A percentile compares a stretch with the other conserved stretches of the same genome.
phyloP scores from a whole-genome alignment of 1,140 invertebrate genomes.

The Drosophila sproati region DNA sequence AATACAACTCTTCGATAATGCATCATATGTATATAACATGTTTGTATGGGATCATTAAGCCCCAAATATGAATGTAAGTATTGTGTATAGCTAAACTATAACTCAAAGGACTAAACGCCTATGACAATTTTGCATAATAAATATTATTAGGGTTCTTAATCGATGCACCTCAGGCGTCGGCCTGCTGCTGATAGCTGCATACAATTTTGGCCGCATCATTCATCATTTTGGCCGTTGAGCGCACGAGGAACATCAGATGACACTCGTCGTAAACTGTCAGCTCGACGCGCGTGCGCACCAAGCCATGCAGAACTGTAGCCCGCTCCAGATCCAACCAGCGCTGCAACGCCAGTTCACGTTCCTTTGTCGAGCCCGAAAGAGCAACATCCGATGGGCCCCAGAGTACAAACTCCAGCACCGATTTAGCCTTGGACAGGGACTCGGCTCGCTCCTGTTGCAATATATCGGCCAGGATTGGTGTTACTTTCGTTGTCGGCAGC shows the following conservation, averaged over 20 bases:
- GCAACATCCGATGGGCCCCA: constrained; percentile 93
- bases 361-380: constrained; percentile 87
- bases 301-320: constrained; percentile 91
- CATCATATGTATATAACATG: constrained; percentile 15
- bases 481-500: constrained; percentile 87
- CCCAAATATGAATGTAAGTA: constrained; percentile 17
- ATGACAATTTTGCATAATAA: constrained; percentile 67
- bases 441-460: constrained; percentile 89
- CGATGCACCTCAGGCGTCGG: constrained; percentile 44
- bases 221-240: constrained; percentile 91
- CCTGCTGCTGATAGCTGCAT: constrained; percentile 71
- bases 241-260: constrained; percentile 92
- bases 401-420: constrained; percentile 92
- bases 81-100: constrained; percentile 38
- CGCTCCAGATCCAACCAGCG: constrained; percentile 93
- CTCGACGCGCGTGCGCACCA: constrained; percentile 90
- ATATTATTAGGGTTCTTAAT: constrained; percentile 51
- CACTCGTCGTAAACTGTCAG: constrained; percentile 91
- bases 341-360: constrained; percentile 90
- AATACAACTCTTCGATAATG: constrained; percentile 13
- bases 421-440: constrained; percentile 88
- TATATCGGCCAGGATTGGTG: constrained; percentile 88
- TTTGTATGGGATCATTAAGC: constrained; percentile 1
- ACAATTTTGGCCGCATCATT: constrained; percentile 88
- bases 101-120: constrained; percentile 66